These are phyloP conservation scores for Salmo trutta DNA, from an alignment of 2,797 vertebrate species.

Conservation along the genomic window DNA sequence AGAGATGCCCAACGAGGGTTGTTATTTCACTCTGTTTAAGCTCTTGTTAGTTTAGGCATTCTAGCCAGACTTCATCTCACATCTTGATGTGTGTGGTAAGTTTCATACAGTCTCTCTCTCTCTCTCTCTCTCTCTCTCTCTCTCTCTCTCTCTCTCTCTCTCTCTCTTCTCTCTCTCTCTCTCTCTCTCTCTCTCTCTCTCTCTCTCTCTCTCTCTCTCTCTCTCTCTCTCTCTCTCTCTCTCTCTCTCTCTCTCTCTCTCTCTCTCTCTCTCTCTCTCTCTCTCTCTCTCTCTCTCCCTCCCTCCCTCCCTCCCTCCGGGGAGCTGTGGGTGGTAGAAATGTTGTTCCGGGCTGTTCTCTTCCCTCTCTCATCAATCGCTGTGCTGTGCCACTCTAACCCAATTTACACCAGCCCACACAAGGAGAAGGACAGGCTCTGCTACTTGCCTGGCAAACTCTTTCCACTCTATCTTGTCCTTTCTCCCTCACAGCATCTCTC, in stretches of 20 bases:
- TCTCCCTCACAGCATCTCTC: slow-evolving; percentile 2
- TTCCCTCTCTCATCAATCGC: slow-evolving; percentile 6
- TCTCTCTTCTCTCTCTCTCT: neutral
- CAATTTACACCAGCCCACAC: slow-evolving; percentile 41
- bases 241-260: neutral
- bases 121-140: neutral
- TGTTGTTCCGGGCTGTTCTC: neutral
- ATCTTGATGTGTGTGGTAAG: slow-evolving; percentile 1
- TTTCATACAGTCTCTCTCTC: neutral
- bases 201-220: neutral
- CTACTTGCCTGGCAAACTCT: neutral
- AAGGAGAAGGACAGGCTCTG: neutral
- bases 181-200: neutral
- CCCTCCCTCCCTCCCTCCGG: slow-evolving; percentile 1
- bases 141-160: neutral
- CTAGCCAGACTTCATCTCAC: neutral
- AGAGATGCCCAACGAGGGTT: neutral
- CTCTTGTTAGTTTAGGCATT: slow-evolving; percentile 7
- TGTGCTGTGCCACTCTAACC: slow-evolving; percentile 23
- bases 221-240: neutral
- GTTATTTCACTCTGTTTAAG: slow-evolving; percentile 6
- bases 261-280: neutral
- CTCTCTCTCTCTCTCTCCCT: neutral
- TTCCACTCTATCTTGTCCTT: slow-evolving; percentile 10
- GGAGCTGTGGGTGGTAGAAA: neutral